Evolutionary conservation across 2,888 invertebrate species (phyloP), one percentile per base, ranked within the genome.

Genomic region (Megalurothrips usitatus): DNA sequence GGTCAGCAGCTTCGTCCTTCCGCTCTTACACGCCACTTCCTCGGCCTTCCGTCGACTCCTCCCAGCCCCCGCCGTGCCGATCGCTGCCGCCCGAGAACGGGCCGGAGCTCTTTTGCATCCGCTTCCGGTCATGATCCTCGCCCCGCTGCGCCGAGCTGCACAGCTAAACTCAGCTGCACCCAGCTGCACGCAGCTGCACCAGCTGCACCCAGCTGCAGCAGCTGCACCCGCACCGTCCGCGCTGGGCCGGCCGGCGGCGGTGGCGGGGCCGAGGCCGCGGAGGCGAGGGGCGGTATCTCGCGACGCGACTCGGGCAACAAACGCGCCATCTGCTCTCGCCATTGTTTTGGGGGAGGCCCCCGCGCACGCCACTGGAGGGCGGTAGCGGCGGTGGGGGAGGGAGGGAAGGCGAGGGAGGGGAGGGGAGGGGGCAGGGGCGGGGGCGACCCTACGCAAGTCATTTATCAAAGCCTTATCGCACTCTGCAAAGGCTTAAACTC

Each of bases 401-500:
- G 23, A 4, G 68, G 23, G 68, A 23, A 9, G 68, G 68, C 19
- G 63, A 10, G 63, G 63, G 63, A n/a, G 3, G 68, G 68, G 63
- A 23, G n/a, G 68, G 68, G 23, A 23, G n/a, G 52, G 52, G 52
- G 58, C 58, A 19, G 58, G 26, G 68, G 68, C 11, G 10, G 68
- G 68, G 68, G 11, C 68, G 68, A 75, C 68, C 68, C 68, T 75
- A 75, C 68, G 68, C 68, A 75, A 75, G 68, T 75, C 68, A 75
- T 75, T 75, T 75, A 75, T 75, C 68, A 75, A 75, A 75, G 68
- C 68, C 68, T 75, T 75, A 75, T 75, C 68, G 68, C 68, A 12
- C 68, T 75, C 68, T 75, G 68, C 68, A 75, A 75, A 75, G 68
- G 68, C 68, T 75, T 75, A 75, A 75, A 75, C 68, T 75, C 68